Percentiles rank a stretch among this genome's conserved stretches.
Evolutionary conservation across 2,888 invertebrate genomes (phyloP).

Genomic region (Zootermopsis nevadensis): DNA sequence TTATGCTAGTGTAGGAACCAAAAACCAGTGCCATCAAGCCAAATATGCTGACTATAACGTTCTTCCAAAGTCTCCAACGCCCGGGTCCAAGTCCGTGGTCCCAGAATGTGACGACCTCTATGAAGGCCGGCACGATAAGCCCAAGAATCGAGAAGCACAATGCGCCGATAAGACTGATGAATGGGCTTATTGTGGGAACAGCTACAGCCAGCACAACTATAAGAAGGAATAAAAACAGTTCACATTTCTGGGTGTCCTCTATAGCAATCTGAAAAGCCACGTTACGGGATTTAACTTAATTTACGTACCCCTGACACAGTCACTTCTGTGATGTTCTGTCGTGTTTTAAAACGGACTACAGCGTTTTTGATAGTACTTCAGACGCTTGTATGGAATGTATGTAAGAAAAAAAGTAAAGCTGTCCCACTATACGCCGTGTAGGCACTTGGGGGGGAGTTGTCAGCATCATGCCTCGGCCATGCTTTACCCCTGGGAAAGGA

Average conservation of each 20-base stretch:
- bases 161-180: constrained; percentile 93
- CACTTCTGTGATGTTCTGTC: too few species aligned
- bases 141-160: constrained; percentile 93
- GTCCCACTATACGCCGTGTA: too few species aligned
- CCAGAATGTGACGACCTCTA: constrained; percentile 90
- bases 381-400: too few species aligned
- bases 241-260: not conserved
- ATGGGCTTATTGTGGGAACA: constrained; percentile 88
- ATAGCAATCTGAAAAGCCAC: constrained; percentile 30
- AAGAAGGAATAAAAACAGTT: constrained; percentile 52
- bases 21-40: constrained; percentile 85
- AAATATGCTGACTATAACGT: constrained; percentile 77
- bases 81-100: constrained; percentile 78
- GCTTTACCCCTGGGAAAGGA: too few species aligned
- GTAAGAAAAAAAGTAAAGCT: too few species aligned
- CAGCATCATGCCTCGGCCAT: too few species aligned
- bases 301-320: too few species aligned
- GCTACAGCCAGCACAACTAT: constrained; percentile 83
- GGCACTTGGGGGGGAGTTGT: too few species aligned
- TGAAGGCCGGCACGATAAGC: constrained; percentile 85
- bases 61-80: constrained; percentile 81
- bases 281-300: too few species aligned
- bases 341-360: too few species aligned
- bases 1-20: constrained; percentile 77
- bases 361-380: too few species aligned